Evolutionary conservation across 2,113 vertebrate species (phyloP), one percentile per base, ranked within the genome.

Genomic region (Nothoprocta pentlandii): DNA sequence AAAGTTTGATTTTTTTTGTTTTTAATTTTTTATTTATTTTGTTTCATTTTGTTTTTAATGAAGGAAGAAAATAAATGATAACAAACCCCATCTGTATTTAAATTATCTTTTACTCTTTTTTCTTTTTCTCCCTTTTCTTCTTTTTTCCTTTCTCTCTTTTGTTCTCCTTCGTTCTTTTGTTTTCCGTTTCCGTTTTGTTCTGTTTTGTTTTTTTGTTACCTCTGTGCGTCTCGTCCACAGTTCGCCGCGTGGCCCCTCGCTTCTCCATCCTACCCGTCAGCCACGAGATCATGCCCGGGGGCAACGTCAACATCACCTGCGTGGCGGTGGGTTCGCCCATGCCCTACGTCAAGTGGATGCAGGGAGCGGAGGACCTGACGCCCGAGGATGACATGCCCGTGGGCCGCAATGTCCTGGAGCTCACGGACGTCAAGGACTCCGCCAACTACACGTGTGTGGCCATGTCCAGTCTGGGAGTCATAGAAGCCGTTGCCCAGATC

Each of bases 321-420:
- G 99, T 99, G 97, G 99, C 99, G 2, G 99, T 99, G 97, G 99
- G 99, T 39, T 99, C 99, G 0, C 99, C 99, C 96, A 99, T 99
- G 99, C 99, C 99, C 3, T 99, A 99, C 54, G 99, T 99, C 96
- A 99, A 99, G 97, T 99, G 99, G 99, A 99, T 99, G 99, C 98
- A 99, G 92, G 99, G 99, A 87, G 97, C 98, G 0, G 99, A 99
- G 97, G 99, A 99, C 96, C 97, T 99, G 96, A 99, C 99, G 0
- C 99, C 99, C 0, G 99, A 99, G 88, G 99, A 99, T 23, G 99
- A 99, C 97, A 99, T 99, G 99, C 99, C 99, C 0, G 99, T 99
- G 93, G 99, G 99, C 64, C 98, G 99, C 49, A 99, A 99, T 2
- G 99, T 99, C 69, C 98, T 99, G 62, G 99, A 99, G 85, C 98